Conservation (phyloP, 2,888 invertebrate genomes). For the Aphelenchoides bicaudatus region DNA sequence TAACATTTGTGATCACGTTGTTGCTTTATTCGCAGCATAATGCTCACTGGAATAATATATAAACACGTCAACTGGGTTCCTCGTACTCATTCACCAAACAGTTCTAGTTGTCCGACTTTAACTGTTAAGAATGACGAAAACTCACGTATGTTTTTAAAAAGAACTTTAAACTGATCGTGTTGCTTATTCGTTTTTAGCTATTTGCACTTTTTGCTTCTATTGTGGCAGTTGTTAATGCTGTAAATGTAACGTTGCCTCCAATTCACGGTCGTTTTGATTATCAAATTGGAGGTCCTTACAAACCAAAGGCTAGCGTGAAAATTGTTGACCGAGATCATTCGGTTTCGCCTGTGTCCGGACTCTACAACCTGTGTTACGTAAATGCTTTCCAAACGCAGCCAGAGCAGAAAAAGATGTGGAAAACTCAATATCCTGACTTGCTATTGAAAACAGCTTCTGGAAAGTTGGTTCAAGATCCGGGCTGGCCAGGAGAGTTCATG, state of each 20-base stretch:
- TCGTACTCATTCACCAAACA: no score
- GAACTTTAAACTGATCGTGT: no score
- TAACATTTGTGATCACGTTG: no score
- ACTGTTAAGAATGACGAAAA: no score
- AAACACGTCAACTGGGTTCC: no score
- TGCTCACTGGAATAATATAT: no score
- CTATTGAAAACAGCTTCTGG: neutral
- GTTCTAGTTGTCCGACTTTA: no score
- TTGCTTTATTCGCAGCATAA: no score
- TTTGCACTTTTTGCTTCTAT: no score
- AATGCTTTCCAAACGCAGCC: constrained; percentile 17
- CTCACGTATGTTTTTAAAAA: no score
- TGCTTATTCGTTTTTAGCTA: no score
- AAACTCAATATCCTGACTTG: neutral
- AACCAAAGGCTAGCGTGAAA: constrained; percentile 7
- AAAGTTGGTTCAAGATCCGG: neutral
- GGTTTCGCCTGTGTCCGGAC: constrained; percentile 2
- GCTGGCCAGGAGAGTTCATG: constrained; percentile 1
- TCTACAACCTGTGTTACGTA: constrained; percentile 9
- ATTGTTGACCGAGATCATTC: constrained; percentile 2
- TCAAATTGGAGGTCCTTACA: constrained; percentile 8
- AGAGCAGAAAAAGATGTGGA: neutral
- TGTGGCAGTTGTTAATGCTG: no score
- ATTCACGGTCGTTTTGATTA: constrained; percentile 8
- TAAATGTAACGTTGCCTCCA: constrained; percentile 6